Evolutionary conservation across 2,888 invertebrate species (phyloP).

Genomic region (Hemistola chrysoprasaria): DNA sequence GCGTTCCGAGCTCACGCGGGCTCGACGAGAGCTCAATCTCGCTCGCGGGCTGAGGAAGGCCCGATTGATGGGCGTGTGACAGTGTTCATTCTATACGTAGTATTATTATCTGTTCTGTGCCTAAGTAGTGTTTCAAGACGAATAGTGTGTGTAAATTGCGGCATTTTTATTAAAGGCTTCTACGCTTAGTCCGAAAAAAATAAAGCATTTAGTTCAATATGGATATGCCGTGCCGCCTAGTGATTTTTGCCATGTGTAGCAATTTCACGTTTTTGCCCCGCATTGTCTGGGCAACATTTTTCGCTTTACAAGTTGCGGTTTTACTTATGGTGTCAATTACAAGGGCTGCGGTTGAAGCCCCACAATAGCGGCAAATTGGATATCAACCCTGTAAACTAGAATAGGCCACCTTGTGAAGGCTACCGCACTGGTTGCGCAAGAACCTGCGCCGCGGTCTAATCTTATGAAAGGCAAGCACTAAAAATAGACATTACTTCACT

Average conservation of each 20-base stretch:
- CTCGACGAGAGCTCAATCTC: too few species aligned
- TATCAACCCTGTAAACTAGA: conserved; percentile 66
- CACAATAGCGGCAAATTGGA: conserved; percentile 74
- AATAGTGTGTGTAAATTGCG: conserved; percentile 61
- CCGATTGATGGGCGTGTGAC: too few species aligned
- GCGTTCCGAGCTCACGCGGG: too few species aligned
- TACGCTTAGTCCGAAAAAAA: conserved; percentile 55
- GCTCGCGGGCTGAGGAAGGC: too few species aligned
- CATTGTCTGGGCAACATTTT: conserved; percentile 53
- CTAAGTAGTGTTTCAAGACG: too few species aligned
- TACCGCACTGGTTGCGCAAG: conserved; percentile 52
- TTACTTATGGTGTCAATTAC: conserved; percentile 74
- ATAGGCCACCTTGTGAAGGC: conserved; percentile 68
- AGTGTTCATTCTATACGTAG: too few species aligned
- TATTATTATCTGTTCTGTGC: too few species aligned
- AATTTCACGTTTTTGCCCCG: conserved; percentile 55
- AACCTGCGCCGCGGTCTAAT: conserved; percentile 40
- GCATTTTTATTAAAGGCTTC: conserved; percentile 70
- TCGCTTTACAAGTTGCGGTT: conserved; percentile 62
- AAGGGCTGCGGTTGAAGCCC: conserved; percentile 71
- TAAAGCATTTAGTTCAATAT: conserved; percentile 67
- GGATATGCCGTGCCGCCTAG: conserved; percentile 43
- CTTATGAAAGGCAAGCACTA: conserved; percentile 36
- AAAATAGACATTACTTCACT: conserved; percentile 49
- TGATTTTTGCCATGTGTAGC: conserved; percentile 49